Base-by-base conservation (phyloP, 1,140 invertebrate species). In the Pseudomyrmex flavicornis region DNA sequence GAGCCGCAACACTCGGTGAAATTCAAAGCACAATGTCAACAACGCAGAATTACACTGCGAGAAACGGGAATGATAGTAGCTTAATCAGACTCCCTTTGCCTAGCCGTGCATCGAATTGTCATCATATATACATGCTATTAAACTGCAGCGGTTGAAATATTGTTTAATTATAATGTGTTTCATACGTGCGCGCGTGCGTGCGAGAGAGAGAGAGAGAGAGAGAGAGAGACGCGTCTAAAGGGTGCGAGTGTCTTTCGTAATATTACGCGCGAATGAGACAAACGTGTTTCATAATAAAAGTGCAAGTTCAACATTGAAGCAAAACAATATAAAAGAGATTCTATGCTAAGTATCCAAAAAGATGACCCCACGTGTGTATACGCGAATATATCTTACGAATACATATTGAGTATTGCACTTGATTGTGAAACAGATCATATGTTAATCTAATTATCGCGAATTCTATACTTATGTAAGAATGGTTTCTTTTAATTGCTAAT, bases 1-100 rank as follows among this genome's bases (percentile, higher is more conserved):
- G 77, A 86, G 84, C 88, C 90, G 90, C 91, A 92, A 86, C 90
- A 92, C 92, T 92, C 91, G 91, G 84, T 85, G 85, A 83, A 92
- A 91, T 92, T 90, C 84, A 79, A 82, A 87, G 86, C 85, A 90
- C 90, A 90, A 91, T 91, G 84, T 75, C 82, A 80, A 82, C 84
- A 91, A 89, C 86, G 90, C 85, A 84, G 80, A 90, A 91, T 91
- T 91, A 89, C 89, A 88, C 62, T 74, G 63, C 54, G 85, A 65
- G 63, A 88, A 88, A 83, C 83, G 82, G 77, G 35, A 86, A 87
- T 85, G 85, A 90, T 90, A 90, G 87, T 85, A 82, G 88, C 82
- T 89, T 90, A 90, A 91, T 91, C 91, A 91, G 88, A 68, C 44
- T 73, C 63, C 77, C 87, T 73, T 83, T 76, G 66, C 58, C 20